Evolutionary conservation across 2,113 vertebrate genomes (phyloP).

Genomic region (Carollia perspicillata): DNA sequence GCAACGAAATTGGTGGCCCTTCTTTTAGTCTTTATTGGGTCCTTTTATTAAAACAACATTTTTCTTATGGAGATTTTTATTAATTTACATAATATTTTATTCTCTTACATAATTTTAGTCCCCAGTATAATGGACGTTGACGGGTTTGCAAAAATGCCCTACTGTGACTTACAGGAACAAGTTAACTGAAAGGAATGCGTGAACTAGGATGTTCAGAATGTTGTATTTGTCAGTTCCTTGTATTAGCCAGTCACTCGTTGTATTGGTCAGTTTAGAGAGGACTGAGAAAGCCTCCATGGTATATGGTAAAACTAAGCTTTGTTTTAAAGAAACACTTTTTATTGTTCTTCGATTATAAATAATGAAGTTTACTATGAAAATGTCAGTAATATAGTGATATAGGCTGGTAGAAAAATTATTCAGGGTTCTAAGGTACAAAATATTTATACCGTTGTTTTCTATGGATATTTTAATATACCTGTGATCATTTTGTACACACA

Average conservation of each 20-base stretch:
- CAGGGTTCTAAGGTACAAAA: neutral
- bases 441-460: neutral
- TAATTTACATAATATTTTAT: neutral
- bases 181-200: neutral
- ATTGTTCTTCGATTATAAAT: conserved; percentile 15
- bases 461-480: neutral
- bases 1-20: neutral
- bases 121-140: neutral
- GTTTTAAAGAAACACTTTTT: neutral
- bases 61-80: neutral
- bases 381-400: neutral
- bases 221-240: neutral
- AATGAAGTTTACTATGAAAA: neutral
- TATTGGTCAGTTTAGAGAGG: neutral
- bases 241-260: neutral
- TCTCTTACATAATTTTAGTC: neutral
- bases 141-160: neutral
- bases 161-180: neutral
- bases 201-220: neutral
- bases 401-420: neutral
- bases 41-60: neutral
- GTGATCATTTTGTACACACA: neutral
- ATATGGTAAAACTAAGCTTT: neutral
- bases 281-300: neutral
- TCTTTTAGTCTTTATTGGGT: neutral